Evolutionary conservation across 1,140 invertebrate species (phyloP), one percentile per base, ranked within the genome.

Genomic region (Linepithema humile): DNA sequence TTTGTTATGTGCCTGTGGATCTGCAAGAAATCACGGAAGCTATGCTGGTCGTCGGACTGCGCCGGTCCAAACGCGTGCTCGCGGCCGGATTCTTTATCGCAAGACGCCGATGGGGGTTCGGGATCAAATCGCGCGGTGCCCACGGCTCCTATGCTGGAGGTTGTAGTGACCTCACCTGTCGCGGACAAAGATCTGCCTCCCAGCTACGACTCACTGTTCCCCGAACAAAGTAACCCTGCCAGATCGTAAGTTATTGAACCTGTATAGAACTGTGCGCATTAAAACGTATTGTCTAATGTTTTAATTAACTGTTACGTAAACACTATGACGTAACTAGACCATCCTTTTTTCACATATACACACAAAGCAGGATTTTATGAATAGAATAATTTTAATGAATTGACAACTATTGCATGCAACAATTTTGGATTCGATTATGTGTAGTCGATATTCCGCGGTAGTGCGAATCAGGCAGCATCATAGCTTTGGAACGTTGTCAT

Each of bases 191-290:
- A 94, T 87, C 85, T 94, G 55, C 94, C 94, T 4, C 94, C 94
- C 5, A 94, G 93, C 67, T 94, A 94, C 29, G 93, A 94, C 73
- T 94, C 94, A 2, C 85, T 94, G 38, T 94, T 94, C 82, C 94
- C 94, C 0, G 90, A 93, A 86, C 90, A 90, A 60, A 78, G 84
- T 29, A 92, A 91, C 84, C 69, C 85, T 48, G 57, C 87, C 32
- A 88, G 88, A 77, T 89, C 88, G 67, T 92, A 88, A 90, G 69
- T 60, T 26, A 69, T 50, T 78, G 26, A 38, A 45, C 60, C 62
- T 57, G 48, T 62, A 69, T 45, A 55, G 48, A 17, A 29, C 35
- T 64, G 53, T 75, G 64, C 65, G 40, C 45, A 23, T 70, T 85
- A 50, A 32, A 26, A 84, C 57, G 26, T 65, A 50, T 69, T 90